phyloP scores from a whole-genome alignment of 2,888 invertebrate species.

The Sympetrum striolatum region DNA sequence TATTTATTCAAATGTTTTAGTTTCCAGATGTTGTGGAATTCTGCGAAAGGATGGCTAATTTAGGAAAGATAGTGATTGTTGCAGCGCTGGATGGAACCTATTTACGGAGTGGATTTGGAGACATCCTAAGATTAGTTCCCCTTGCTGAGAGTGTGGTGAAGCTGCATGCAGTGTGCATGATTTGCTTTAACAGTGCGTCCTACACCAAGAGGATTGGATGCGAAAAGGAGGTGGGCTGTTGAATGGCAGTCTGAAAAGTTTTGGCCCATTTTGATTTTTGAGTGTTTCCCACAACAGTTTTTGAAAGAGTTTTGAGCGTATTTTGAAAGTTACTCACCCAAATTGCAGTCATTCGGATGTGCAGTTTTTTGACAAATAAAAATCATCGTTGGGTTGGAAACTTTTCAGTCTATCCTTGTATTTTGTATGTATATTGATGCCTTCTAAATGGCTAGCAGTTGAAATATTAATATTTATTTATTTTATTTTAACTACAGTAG shows the following conservation, averaged over 20 bases:
- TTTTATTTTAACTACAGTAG: no score
- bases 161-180: constrained; percentile 64
- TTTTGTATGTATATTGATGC: neutral
- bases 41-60: constrained; percentile 63
- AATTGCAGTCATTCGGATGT: no score
- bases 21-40: constrained; percentile 63
- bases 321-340: no score
- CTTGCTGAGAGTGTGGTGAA: constrained; percentile 63
- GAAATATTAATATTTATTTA: no score
- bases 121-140: constrained; percentile 62
- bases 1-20: constrained; percentile 51
- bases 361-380: no score
- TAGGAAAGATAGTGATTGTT: constrained; percentile 66
- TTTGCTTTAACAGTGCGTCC: constrained; percentile 62
- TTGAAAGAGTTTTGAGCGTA: no score
- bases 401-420: no score
- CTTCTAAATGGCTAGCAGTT: neutral
- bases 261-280: no score
- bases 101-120: constrained; percentile 59
- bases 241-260: no score
- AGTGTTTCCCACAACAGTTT: no score
- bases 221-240: constrained; percentile 58
- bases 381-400: no score
- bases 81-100: constrained; percentile 68
- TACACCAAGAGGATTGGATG: constrained; percentile 62